Evolutionary conservation across 2,888 invertebrate species (phyloP), one percentile per base, ranked within the genome.

Genomic region (Notocelia uddmanniana): DNA sequence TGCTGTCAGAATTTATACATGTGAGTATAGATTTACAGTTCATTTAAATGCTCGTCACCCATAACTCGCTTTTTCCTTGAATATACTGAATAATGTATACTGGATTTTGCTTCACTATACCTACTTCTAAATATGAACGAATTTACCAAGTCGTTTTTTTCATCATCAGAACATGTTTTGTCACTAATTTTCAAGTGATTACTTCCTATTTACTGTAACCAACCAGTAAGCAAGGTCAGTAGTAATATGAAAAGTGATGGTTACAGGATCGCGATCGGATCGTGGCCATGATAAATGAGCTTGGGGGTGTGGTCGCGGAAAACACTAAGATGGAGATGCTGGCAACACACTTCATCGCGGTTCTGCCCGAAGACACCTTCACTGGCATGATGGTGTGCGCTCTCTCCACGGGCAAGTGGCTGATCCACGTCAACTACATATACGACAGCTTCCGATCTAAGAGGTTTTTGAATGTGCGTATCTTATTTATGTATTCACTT

Each of bases 291-390:
- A 88, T 93, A 58, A 88, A 85, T 67, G 92, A 93, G 76, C 77
- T 93, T 21, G 93, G 93, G 1, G 93, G 93, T 10, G 93, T 93
- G 15, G 92, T 93, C 0, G 93, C 93, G 0, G 93, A 92, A 77
- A 93, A 92, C 75, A 93, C 93, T 0, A 93, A 92, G 78, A 92
- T 93, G 93, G 93, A 93, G 75, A 93, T 93, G 93, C 77, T 93
- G 80, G 90, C 93, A 52, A 91, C 93, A 37, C 93, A 93, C 77
- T 93, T 91, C 76, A 84, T 93, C 74, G 86, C 91, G 13, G 84
- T 89, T 78, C 78, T 93, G 79, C 92, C 93, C 1, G 83, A 86
- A 13, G 93, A 93, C 75, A 91, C 93, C 0, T 90, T 86, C 74
- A 89, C 92, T 0, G 93, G 93, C 2, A 93, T 93, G 93, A 93